Percentiles rank a stretch among this genome's conserved stretches.
These are phyloP conservation scores for Halichoeres trimaculatus DNA, from an alignment of 2,113 vertebrate genomes.

Conservation along the genomic window DNA sequence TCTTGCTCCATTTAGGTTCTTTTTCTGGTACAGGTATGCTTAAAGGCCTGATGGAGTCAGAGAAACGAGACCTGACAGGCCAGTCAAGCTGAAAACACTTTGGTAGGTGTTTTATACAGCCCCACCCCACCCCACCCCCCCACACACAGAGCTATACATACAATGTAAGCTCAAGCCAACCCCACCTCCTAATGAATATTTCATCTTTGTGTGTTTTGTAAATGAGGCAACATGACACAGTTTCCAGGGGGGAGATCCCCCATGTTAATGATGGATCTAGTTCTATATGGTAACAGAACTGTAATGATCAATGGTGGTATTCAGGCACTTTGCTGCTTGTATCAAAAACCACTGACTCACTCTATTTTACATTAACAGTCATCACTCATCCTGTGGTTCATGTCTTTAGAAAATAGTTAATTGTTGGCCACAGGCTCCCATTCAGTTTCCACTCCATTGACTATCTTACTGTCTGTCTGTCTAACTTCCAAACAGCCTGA, in stretches of 20 bases:
- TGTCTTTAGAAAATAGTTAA: conserved; percentile 9
- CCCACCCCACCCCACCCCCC: no score
- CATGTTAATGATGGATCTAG: background rate
- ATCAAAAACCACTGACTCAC: background rate
- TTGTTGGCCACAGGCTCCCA: conserved; percentile 8
- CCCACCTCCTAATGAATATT: conserved; percentile 1
- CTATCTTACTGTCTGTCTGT: background rate
- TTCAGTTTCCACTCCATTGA: conserved; percentile 6
- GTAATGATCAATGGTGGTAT: background rate
- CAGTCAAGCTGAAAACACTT: background rate
- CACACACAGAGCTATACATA: background rate
- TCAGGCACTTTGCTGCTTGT: background rate
- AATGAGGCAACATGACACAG: background rate
- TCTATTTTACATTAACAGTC: background rate
- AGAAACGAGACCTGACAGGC: conserved; percentile 15
- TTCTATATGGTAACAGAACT: background rate
- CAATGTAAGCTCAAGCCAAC: background rate
- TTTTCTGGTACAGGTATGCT: background rate
- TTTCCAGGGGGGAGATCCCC: background rate
- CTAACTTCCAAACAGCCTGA: conserved; percentile 7
- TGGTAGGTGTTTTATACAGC: background rate
- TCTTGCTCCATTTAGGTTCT: no score
- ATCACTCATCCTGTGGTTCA: conserved; percentile 34
- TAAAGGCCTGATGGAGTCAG: background rate
- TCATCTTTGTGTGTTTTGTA: conserved; percentile 1